Evolutionary conservation across 2,888 invertebrate genomes (phyloP).

Genomic region (Drosophila pseudotakahashii): DNA sequence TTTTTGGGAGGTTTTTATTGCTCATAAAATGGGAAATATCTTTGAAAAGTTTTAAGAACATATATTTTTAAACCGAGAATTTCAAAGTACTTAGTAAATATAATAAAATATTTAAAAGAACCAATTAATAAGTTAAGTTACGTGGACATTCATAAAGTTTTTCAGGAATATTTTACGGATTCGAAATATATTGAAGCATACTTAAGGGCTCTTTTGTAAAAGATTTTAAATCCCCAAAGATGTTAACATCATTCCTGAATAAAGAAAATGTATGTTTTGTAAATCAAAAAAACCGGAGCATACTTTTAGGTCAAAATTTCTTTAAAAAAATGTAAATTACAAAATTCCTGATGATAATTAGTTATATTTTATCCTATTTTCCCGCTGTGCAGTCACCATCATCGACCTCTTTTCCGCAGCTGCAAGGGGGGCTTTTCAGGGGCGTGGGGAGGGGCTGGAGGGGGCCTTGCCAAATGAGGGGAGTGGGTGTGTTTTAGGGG

Average conservation of each 20-base stretch:
- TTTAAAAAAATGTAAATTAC: background rate
- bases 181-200: background rate
- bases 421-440: slow-evolving; percentile 48
- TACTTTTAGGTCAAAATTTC: background rate
- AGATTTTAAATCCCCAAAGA: background rate
- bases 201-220: background rate
- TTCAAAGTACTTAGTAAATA: too few species aligned
- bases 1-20: too few species aligned
- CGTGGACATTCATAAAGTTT: too few species aligned
- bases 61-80: too few species aligned
- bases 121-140: too few species aligned
- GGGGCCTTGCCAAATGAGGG: slow-evolving; percentile 14
- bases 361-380: background rate
- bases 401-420: slow-evolving; percentile 78
- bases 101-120: too few species aligned
- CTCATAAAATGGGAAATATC: too few species aligned
- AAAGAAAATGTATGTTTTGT: background rate
- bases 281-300: background rate
- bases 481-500: slow-evolving; percentile 24
- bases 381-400: slow-evolving; percentile 71
- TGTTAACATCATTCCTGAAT: too few species aligned
- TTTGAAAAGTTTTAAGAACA: too few species aligned
- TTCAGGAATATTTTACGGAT: too few species aligned
- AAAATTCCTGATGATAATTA: too few species aligned
- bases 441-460: slow-evolving; percentile 15